Evolutionary conservation across 2,113 vertebrate genomes (phyloP).

Genomic region (Elephantulus edwardii): DNA sequence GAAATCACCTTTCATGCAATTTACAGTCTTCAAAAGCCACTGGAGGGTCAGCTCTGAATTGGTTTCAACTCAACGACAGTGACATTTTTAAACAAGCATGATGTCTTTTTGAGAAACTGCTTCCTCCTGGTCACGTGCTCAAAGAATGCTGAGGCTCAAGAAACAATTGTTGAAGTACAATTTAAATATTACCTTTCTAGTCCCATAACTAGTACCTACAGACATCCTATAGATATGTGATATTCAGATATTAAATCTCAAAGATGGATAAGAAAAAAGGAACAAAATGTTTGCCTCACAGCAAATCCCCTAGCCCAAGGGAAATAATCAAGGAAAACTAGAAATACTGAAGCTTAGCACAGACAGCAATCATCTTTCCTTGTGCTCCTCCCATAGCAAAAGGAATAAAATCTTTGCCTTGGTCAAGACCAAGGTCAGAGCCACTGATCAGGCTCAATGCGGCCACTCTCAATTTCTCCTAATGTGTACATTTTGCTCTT

Average conservation of each 20-base stretch:
- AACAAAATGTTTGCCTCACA: constrained; percentile 7
- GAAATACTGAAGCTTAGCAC: background rate
- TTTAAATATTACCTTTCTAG: background rate
- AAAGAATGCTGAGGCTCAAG: background rate
- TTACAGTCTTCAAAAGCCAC: no score
- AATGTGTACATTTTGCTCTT: background rate
- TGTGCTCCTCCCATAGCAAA: background rate
- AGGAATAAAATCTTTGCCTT: constrained; percentile 25
- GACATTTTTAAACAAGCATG: no score
- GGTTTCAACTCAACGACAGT: no score
- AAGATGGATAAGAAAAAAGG: constrained; percentile 6
- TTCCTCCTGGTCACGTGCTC: no score
- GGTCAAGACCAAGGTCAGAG: background rate
- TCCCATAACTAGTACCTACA: background rate
- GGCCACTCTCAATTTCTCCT: background rate
- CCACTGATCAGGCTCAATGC: background rate
- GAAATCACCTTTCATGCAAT: no score
- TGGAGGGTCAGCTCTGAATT: no score
- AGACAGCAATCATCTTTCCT: background rate
- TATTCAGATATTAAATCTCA: constrained; percentile 16
- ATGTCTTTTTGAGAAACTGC: no score
- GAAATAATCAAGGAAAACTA: constrained; percentile 15
- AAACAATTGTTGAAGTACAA: background rate
- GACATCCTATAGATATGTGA: background rate
- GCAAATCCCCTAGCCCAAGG: background rate